Evolutionary conservation across 2,797 vertebrate species (phyloP), one percentile per base, ranked within the genome.

Genomic region (Anisognathus igniventris): DNA sequence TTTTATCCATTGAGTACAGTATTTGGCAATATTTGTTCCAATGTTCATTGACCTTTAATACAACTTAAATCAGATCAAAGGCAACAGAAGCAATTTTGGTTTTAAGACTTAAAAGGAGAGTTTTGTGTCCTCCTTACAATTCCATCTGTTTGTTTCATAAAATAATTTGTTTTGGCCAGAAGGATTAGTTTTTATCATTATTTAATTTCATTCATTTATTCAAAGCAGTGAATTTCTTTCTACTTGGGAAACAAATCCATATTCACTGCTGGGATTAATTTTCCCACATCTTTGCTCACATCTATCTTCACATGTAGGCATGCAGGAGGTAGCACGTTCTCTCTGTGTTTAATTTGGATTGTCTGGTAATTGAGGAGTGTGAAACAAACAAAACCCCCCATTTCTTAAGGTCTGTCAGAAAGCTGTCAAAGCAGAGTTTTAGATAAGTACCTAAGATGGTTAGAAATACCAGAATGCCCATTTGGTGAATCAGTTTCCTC

Each of bases 1-100:
- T 85, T 95, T 93, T 92, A 88, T 90, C 89, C 90, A 83, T 93
- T 86, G 91, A 94, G 81, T 92, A 66, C 76, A 86, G 35, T 90
- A 64, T 95, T 96, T 93, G 93, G 88, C 93, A 95, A 67, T 95
- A 94, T 96, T 97, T 95, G 47, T 95, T 96, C 92, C 92, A 67
- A 47, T 88, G 67, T 86, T 95, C 77, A 1, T 91, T 97, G 97
- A 94, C 92, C 90, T 95, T 92, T 87, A 77, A 68, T 88, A 22
- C 44, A 61, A 54, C 64, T 67, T 88, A 77, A 84, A 67, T 94
- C 30, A 94, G 85, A 97, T 97, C 64, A 96, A 96, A 97, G 89
- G 68, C 90, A 95, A 94, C 71, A 92, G 86, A 88, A 82, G 93
- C 81, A 73, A 51, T 86, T 88, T 71, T 67, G 53, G 22, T 91